Evolutionary conservation across 2,113 vertebrate genomes (phyloP).

Genomic region (Urocitellus parryii): DNA sequence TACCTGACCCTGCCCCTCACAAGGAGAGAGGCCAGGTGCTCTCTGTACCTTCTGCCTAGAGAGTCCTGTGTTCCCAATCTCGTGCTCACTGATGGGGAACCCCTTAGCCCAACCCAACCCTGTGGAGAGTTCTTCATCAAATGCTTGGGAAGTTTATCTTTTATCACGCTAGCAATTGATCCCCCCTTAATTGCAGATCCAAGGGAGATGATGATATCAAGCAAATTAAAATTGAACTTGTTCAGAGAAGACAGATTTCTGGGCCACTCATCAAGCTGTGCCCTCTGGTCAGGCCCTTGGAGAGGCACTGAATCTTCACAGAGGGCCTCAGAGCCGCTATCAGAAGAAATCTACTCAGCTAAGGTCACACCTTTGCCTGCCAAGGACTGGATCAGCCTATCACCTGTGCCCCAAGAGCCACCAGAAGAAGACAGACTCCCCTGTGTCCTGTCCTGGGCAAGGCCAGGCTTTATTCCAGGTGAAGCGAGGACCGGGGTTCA

Average conservation of each 20-base stretch:
- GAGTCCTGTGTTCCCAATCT: neutral
- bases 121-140: neutral
- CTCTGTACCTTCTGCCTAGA: neutral
- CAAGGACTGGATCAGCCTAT: neutral
- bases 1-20: neutral
- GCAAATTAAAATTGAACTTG: conserved; percentile 50
- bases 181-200: neutral
- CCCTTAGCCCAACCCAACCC: neutral
- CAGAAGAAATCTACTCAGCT: neutral
- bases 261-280: neutral
- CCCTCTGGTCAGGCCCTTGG: neutral
- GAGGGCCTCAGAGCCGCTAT: neutral
- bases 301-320: neutral
- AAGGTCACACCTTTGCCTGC: neutral
- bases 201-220: conserved; percentile 7
- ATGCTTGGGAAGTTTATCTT: neutral
- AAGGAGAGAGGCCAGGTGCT: neutral
- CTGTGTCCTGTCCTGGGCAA: neutral
- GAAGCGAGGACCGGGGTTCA: neutral
- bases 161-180: neutral
- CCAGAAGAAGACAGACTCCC: neutral
- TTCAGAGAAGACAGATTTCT: neutral
- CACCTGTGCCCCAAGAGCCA: neutral
- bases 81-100: neutral
- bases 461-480: neutral